Evolutionary conservation across 2,113 vertebrate genomes (phyloP).

Genomic region (Plectropomus leopardus): DNA sequence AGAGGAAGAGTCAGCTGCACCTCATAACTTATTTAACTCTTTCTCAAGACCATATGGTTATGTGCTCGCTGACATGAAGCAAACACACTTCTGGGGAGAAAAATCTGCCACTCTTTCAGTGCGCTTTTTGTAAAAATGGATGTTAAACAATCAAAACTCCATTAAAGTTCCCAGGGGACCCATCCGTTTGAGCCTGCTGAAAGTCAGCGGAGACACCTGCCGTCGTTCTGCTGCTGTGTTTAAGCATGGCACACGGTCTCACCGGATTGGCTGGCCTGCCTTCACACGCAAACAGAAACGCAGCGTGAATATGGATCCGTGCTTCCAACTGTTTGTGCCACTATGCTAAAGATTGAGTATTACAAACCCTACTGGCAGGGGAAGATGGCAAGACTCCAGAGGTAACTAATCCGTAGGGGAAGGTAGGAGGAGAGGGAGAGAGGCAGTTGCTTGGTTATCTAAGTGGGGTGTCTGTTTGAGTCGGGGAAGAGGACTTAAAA

Average conservation of each 20-base stretch:
- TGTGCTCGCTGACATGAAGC: conserved; percentile 70
- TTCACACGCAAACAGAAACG: conserved; percentile 64
- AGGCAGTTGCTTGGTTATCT: conserved; percentile 77
- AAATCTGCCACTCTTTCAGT: conserved; percentile 70
- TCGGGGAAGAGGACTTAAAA: conserved; percentile 65
- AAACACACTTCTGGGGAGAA: conserved; percentile 58
- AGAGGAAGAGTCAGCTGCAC: conserved; percentile 72
- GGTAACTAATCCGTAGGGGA: conserved; percentile 81
- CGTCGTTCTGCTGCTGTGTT: conserved; percentile 67
- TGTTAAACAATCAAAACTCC: conserved; percentile 87
- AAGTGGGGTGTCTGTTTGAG: conserved; percentile 75
- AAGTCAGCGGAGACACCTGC: conserved; percentile 80
- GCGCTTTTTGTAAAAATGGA: conserved; percentile 81
- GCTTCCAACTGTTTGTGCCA: conserved; percentile 75
- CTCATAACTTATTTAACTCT: conserved; percentile 85
- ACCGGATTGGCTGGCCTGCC: conserved; percentile 74
- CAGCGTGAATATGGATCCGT: conserved; percentile 57
- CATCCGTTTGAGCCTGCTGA: conserved; percentile 72
- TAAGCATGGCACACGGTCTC: conserved; percentile 56
- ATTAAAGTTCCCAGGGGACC: conserved; percentile 82
- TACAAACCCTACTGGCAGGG: conserved; percentile 77
- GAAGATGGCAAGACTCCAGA: conserved; percentile 81
- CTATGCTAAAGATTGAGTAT: conserved; percentile 78
- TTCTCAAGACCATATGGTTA: conserved; percentile 84
- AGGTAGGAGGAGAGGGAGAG: conserved; percentile 68